A percentile compares a stretch with the other conserved stretches of the same genome.
phyloP scores from a whole-genome alignment of 2,888 invertebrate genomes.

The Ophion obscuratus region DNA sequence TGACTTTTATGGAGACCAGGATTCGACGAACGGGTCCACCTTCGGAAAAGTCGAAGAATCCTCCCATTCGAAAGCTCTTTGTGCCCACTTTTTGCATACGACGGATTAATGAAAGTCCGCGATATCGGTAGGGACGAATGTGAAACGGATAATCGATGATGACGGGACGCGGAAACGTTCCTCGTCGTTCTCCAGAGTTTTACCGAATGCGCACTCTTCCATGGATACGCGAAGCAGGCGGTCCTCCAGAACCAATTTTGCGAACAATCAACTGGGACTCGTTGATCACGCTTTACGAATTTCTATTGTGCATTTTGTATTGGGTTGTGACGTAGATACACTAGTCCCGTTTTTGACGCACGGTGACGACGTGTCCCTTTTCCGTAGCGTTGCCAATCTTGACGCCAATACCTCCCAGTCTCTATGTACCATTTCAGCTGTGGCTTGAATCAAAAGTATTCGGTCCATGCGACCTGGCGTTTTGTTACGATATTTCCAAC shows the following conservation, averaged over 20 bases:
- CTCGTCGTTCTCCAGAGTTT: not conserved
- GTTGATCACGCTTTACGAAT: not conserved
- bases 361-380: too few species aligned
- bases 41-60: not conserved
- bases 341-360: not conserved
- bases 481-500: too few species aligned
- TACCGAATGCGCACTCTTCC: not conserved
- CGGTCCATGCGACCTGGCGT: too few species aligned
- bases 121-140: not conserved
- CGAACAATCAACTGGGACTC: not conserved
- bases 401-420: not conserved
- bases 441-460: too few species aligned
- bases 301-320: not conserved
- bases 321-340: not conserved
- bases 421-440: not conserved
- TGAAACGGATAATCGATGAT: not conserved
- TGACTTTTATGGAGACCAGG: not conserved
- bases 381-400: too few species aligned
- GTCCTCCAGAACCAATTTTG: not conserved
- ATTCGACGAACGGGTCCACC: not conserved
- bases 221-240: not conserved
- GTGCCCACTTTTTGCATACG: not conserved
- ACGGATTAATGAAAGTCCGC: not conserved
- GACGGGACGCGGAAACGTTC: not conserved
- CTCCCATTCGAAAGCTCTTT: not conserved